phyloP scores from a whole-genome alignment of 2,888 invertebrate genomes.

The Panopea generosa region DNA sequence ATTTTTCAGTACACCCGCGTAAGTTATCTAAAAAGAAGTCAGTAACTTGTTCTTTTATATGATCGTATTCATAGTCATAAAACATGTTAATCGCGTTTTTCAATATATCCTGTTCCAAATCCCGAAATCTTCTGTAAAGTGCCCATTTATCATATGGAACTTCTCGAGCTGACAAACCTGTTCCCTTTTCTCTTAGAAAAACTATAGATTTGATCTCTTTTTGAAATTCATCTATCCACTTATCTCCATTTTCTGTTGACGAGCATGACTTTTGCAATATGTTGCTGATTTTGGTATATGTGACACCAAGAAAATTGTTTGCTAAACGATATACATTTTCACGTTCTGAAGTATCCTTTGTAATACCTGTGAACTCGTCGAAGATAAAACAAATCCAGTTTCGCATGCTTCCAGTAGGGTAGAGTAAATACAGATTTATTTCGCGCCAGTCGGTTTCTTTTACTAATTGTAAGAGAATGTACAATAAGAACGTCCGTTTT shows the following conservation, averaged over 20 bases:
- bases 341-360: too few species aligned
- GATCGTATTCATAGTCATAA: neutral
- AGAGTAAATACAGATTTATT: neutral
- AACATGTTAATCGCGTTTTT: neutral
- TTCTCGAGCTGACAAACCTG: too few species aligned
- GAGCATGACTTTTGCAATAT: too few species aligned
- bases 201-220: too few species aligned
- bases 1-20: slow-evolving; percentile 9
- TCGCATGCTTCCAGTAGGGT: neutral
- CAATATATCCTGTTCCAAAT: neutral
- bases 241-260: too few species aligned
- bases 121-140: too few species aligned
- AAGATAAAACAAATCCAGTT: neutral
- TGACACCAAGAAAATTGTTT: too few species aligned
- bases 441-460: neutral
- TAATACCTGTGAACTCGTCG: neutral
- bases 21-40: neutral
- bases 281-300: too few species aligned
- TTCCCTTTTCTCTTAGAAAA: too few species aligned
- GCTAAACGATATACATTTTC: too few species aligned
- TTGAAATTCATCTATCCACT: too few species aligned
- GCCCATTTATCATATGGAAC: too few species aligned
- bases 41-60: neutral
- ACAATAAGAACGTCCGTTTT: slow-evolving; percentile 1
- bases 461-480: neutral